These are phyloP conservation scores for Pseudomugil tenellus DNA, from an alignment of 2,797 vertebrate species.

Conservation along the genomic window DNA sequence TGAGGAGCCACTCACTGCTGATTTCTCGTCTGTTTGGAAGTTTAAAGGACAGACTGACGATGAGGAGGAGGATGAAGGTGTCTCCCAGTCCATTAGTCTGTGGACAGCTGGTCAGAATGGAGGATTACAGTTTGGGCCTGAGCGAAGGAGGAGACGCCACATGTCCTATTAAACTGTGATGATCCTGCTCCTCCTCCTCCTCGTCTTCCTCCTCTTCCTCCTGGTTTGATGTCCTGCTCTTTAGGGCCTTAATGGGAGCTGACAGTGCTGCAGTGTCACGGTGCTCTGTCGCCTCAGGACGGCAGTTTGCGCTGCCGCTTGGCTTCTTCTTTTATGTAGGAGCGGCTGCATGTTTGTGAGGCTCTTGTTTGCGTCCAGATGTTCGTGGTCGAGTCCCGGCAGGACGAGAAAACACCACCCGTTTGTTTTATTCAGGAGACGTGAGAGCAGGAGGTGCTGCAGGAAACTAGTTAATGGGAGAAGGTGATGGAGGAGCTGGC, in stretches of 20 bases:
- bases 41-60: neutral
- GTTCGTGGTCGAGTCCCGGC: constrained; percentile 44
- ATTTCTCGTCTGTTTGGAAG: no score
- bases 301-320: constrained; percentile 65
- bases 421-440: constrained; percentile 71
- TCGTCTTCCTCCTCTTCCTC: constrained; percentile 35
- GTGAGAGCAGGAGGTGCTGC: constrained; percentile 16
- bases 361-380: constrained; percentile 77
- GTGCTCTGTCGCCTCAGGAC: constrained; percentile 30
- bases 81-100: constrained; percentile 65
- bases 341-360: constrained; percentile 54
- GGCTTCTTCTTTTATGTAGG: constrained; percentile 66
- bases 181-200: constrained; percentile 64
- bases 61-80: constrained; percentile 10
- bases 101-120: constrained; percentile 83
- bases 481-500: constrained; percentile 39
- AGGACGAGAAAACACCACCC: constrained; percentile 58
- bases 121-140: constrained; percentile 78
- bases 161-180: constrained; percentile 84
- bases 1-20: no score
- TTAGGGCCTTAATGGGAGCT: constrained; percentile 81
- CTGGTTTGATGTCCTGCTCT: constrained; percentile 77
- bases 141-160: constrained; percentile 70
- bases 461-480: constrained; percentile 38
- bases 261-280: constrained; percentile 59